A percentile compares a stretch with the other conserved stretches of the same genome.
Evolutionary conservation across 2,888 invertebrate genomes (phyloP).

Genomic region (Oscheius onirici): DNA sequence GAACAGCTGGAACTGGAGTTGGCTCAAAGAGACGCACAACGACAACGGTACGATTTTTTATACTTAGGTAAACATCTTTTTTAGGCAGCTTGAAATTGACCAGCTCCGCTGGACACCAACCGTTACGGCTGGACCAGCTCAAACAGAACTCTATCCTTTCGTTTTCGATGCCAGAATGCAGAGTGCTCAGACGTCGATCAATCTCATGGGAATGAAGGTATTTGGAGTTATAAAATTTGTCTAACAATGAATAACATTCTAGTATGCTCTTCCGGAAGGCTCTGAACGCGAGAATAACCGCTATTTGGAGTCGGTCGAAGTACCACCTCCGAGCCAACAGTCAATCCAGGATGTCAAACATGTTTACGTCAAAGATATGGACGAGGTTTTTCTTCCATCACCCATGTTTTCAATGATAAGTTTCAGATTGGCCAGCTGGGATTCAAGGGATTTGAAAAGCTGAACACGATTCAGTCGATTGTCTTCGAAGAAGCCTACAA

Average conservation of each 20-base stretch:
- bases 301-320: constrained; percentile 85
- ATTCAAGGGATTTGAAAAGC: constrained; percentile 84
- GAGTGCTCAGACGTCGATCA: constrained; percentile 80
- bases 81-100: constrained; percentile 73
- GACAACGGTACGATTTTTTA: constrained; percentile 41
- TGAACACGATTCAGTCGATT: constrained; percentile 94
- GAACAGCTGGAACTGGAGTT: constrained; percentile 59
- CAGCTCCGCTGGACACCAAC: constrained; percentile 70
- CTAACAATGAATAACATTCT: constrained; percentile 26
- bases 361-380: constrained; percentile 76
- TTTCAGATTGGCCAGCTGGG: constrained; percentile 85
- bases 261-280: constrained; percentile 83
- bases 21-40: constrained; percentile 53
- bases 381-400: constrained; percentile 74
- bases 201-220: constrained; percentile 81
- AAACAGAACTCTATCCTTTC: constrained; percentile 79
- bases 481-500: constrained; percentile 94
- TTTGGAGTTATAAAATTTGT: neutral
- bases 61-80: constrained; percentile 8
- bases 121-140: constrained; percentile 48
- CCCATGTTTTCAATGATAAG: constrained; percentile 75
- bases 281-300: constrained; percentile 81
- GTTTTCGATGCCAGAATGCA: constrained; percentile 85
- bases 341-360: constrained; percentile 74
- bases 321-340: constrained; percentile 71